Evolutionary conservation across 2,797 vertebrate genomes (phyloP).

Genomic region (Sus cebifrons): DNA sequence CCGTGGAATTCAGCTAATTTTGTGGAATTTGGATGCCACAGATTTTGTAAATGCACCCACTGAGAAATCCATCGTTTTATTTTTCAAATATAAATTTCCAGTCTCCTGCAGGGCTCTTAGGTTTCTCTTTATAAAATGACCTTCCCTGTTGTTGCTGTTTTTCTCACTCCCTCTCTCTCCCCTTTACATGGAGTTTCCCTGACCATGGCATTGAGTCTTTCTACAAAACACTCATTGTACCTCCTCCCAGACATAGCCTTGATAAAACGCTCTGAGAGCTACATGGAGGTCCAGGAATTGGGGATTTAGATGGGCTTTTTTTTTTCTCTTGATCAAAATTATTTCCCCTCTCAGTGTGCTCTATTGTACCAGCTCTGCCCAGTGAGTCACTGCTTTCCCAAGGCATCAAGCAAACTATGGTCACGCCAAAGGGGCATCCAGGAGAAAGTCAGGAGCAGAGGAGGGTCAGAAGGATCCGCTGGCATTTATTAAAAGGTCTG

Average conservation of each 20-base stretch:
- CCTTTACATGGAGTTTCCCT: neutral
- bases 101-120: neutral
- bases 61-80: neutral
- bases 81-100: neutral
- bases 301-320: slow-evolving; percentile 43
- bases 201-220: neutral
- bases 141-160: neutral
- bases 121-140: neutral
- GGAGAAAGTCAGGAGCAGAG: slow-evolving; percentile 49
- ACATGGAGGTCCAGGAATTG: neutral
- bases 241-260: neutral
- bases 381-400: slow-evolving; percentile 61
- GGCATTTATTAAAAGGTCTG: slow-evolving; percentile 77
- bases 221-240: neutral
- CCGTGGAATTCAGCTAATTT: neutral
- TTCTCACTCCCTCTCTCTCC: no score
- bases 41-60: neutral
- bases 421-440: slow-evolving; percentile 25
- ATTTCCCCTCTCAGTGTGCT: slow-evolving; percentile 59
- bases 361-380: slow-evolving; percentile 29
- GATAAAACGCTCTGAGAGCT: slow-evolving; percentile 29
- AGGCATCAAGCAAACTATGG: slow-evolving; percentile 44
- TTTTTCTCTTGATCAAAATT: slow-evolving; percentile 58
- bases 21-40: neutral
- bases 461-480: neutral